Evolutionary conservation across 1,140 invertebrate genomes (phyloP).

Genomic region (Hirudo medicinalis): DNA sequence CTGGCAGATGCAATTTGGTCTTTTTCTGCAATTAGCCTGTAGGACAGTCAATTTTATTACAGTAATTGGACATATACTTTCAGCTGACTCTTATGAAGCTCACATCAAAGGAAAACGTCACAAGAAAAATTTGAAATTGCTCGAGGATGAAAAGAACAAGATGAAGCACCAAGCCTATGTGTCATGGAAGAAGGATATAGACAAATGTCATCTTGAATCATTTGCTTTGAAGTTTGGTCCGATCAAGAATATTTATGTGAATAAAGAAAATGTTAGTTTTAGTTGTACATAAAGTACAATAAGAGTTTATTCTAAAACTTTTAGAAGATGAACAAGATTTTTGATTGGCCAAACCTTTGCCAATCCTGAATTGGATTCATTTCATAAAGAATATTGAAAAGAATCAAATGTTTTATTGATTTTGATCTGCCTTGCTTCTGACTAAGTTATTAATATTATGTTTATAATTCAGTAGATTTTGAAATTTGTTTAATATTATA

Average conservation of each 20-base stretch:
- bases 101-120: constrained; percentile 7
- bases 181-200: neutral
- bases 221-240: constrained; percentile 2
- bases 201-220: neutral
- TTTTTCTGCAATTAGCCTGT: neutral
- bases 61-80: neutral
- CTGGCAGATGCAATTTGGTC: neutral
- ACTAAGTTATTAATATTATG: too few species aligned
- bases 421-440: neutral
- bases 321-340: neutral
- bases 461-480: neutral
- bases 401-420: neutral
- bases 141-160: neutral
- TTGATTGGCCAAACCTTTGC: neutral
- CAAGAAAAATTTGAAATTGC: neutral
- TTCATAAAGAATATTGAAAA: neutral
- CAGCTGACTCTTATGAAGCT: neutral
- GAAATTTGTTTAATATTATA: neutral
- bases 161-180: neutral
- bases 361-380: neutral
- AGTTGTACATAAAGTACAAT: neutral
- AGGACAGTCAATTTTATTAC: neutral
- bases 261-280: neutral
- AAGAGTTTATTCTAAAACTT: neutral
- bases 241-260: neutral